These are phyloP conservation scores for Sebastes alutus DNA, from an alignment of 2,797 vertebrate species.

Conservation along the genomic window DNA sequence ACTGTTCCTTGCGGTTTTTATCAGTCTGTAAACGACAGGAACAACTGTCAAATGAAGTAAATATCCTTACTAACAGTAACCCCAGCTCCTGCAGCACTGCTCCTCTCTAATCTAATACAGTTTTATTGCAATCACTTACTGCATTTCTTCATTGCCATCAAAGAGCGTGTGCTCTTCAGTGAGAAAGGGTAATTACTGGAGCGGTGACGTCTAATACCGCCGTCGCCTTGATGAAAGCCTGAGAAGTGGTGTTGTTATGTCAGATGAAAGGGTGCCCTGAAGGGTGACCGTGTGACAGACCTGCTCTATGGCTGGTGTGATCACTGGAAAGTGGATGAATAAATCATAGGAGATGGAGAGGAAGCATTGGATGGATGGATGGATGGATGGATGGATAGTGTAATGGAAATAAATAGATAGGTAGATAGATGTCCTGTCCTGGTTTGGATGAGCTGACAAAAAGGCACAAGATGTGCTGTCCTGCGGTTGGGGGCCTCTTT, in stretches of 20 bases:
- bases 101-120: constrained; percentile 10
- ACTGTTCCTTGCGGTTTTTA: not conserved
- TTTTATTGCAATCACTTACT: constrained; percentile 26
- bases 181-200: constrained; percentile 28
- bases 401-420: not conserved
- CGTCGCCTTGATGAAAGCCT: constrained; percentile 42
- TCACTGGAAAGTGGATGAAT: constrained; percentile 78
- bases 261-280: constrained; percentile 51
- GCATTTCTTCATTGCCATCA: constrained; percentile 24
- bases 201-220: constrained; percentile 28
- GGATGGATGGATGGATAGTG: not conserved
- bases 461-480: not conserved
- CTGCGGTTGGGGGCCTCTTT: not conserved
- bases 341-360: constrained; percentile 62
- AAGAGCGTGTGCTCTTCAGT: constrained; percentile 11
- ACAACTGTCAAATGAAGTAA: not conserved
- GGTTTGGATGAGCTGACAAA: constrained; percentile 1
- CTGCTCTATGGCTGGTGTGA: constrained; percentile 51
- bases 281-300: constrained; percentile 26
- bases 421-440: not conserved
- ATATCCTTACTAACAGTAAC: not conserved
- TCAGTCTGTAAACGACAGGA: not conserved
- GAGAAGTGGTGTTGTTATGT: constrained; percentile 46
- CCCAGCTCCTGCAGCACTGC: not conserved
- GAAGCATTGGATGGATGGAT: constrained; percentile 6